Conservation (phyloP, 2,113 vertebrate species). For the Pluvialis apricaria region DNA sequence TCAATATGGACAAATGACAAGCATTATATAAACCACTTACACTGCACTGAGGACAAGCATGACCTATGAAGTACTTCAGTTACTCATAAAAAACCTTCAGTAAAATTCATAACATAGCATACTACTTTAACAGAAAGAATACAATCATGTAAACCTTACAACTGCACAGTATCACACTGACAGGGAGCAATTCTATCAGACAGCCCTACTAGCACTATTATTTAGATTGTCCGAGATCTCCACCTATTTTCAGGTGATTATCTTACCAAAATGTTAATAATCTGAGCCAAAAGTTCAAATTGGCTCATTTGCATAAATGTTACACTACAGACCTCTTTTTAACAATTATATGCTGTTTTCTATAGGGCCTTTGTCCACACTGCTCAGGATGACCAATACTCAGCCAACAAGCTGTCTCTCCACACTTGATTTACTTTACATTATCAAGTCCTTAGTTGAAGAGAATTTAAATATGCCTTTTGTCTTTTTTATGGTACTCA, state of each 20-base stretch:
- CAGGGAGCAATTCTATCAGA: not conserved
- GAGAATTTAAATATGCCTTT: not conserved
- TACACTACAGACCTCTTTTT: not conserved
- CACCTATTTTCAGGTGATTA: not conserved
- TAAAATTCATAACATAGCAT: not conserved
- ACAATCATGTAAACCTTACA: not conserved
- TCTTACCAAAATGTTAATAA: not conserved
- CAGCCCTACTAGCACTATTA: not conserved
- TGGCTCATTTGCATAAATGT: not conserved
- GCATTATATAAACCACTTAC: not conserved
- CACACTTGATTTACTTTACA: not conserved
- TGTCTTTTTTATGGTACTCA: not conserved
- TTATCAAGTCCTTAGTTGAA: not conserved
- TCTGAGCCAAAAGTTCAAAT: not conserved
- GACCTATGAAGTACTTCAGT: not conserved
- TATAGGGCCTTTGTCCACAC: not conserved
- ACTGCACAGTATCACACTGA: not conserved
- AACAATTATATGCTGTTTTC: not conserved
- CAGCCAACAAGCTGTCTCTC: not conserved
- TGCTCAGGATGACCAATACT: not conserved
- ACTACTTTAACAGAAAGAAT: not conserved
- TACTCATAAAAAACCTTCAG: not conserved
- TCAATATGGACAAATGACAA: not conserved
- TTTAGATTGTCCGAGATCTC: not conserved
- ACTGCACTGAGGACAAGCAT: not conserved